A percentile compares a stretch with the other conserved stretches of the same genome.
Conservation (phyloP, 2,888 invertebrate species). For the Dasysyrphus albostriatus region DNA sequence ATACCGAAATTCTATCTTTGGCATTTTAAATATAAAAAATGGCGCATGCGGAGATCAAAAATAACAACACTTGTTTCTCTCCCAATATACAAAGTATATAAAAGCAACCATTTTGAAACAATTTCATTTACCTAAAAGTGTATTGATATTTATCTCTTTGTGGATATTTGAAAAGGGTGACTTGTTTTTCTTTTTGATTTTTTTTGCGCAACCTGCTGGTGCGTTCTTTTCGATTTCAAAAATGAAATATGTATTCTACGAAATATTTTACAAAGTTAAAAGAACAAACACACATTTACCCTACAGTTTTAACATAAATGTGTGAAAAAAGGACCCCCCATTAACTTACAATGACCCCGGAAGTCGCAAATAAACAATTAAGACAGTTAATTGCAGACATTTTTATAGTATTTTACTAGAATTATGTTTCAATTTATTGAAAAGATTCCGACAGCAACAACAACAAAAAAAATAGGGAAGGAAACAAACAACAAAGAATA, state of each 20-base stretch:
- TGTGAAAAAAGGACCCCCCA: conserved; percentile 50
- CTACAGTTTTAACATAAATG: conserved; percentile 7
- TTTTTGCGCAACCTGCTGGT: conserved; percentile 4
- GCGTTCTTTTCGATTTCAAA: neutral
- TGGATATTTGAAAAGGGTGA: neutral
- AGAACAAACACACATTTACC: neutral
- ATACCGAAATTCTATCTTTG: neutral
- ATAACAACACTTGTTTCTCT: neutral
- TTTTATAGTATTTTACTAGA: conserved; percentile 51
- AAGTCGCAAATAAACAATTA: conserved; percentile 70
- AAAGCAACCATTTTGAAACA: conserved; percentile 63
- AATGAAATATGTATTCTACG: neutral
- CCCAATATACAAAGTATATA: conserved; percentile 23
- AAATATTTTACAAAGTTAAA: neutral
- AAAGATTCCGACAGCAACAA: conserved; percentile 51
- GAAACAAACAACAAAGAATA: conserved; percentile 26
- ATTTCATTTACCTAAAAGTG: neutral
- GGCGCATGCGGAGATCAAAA: conserved; percentile 26
- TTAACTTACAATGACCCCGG: conserved; percentile 46
- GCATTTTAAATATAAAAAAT: neutral
- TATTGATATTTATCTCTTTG: neutral
- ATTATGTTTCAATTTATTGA: conserved; percentile 69
- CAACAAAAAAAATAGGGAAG: conserved; percentile 12
- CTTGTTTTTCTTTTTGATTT: neutral
- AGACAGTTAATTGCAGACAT: conserved; percentile 48